A percentile compares a stretch with the other conserved stretches of the same genome.
Conservation (phyloP, 2,888 invertebrate genomes). For the Noctua janthe region DNA sequence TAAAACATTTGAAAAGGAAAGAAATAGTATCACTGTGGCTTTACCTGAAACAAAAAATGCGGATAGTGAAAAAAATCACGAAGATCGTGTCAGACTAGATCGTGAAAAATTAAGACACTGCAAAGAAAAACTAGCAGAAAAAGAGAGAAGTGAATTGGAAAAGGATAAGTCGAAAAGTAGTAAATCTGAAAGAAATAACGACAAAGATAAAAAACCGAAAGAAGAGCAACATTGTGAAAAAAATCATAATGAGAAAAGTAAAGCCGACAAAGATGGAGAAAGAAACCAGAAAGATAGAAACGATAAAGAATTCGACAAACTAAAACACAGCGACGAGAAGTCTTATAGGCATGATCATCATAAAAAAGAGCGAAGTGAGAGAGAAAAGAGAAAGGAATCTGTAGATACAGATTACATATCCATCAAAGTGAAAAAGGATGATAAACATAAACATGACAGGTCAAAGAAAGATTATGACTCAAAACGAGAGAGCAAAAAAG, state of each 20-base stretch:
- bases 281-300: conserved; percentile 75
- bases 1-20: conserved; percentile 82
- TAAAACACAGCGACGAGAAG: conserved; percentile 82
- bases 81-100: conserved; percentile 83
- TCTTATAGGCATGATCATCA: conserved; percentile 87
- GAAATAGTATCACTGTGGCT: conserved; percentile 58
- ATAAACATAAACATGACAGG: conserved; percentile 87
- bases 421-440: conserved; percentile 83
- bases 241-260: conserved; percentile 72
- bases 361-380: conserved; percentile 85
- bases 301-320: conserved; percentile 79
- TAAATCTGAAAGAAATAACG: conserved; percentile 75
- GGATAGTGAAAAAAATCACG: conserved; percentile 82
- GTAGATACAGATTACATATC: conserved; percentile 72
- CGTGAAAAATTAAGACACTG: conserved; percentile 81
- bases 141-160: conserved; percentile 82
- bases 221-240: conserved; percentile 71
- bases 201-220: conserved; percentile 83
- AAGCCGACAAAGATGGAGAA: conserved; percentile 78
- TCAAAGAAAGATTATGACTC: conserved; percentile 82
- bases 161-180: conserved; percentile 78
- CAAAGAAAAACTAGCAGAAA: conserved; percentile 79
- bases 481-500: conserved; percentile 87
- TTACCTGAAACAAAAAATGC: conserved; percentile 70
- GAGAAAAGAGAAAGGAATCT: conserved; percentile 82